Evolutionary conservation across 2,888 invertebrate genomes (phyloP), one percentile per base, ranked within the genome.

Genomic region (Bellardia pandia): DNA sequence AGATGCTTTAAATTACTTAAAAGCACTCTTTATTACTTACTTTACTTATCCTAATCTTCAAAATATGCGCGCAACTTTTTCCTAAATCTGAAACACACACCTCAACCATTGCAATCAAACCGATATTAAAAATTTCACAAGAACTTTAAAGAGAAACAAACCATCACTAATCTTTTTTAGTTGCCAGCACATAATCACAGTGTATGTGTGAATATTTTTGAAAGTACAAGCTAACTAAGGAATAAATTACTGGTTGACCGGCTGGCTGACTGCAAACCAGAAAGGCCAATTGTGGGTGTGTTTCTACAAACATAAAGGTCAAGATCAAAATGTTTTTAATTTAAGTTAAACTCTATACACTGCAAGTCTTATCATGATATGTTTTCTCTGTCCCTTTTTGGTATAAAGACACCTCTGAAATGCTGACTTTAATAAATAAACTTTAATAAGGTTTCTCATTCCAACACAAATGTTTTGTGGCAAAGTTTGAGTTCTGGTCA

Each of bases 281-380:
- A 68, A 42, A 74, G 42, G n/a, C n/a, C 60, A 74, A 58, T 74
- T 76, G 86, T 84, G 86, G 86, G 86, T 86, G 84, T 86, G 86
- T 83, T 69, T 33, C 45, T 8, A 58, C 53, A 48, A 79, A 64
- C 58, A 30, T 64, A 80, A 42, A 86, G 86, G 76, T 84, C 86
- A 80, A 86, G 76, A 83, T 66, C 76, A 80, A 66, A 56, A 56
- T 5, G 6, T 37, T 37, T 56, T 33, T 56, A 14, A 72, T 23
- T 37, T 75, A 40, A 64, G 14, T 64, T 37, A 45, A n/a, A 66
- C 45, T 11, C 3, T 23, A 14, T 23, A 76, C 23, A 69, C 72
- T 76, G 53, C 60, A 23, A 16, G 8, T 60, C 40, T 85, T 85
- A 79, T 85, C 79, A 75, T 68, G 58, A 84, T 78, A 56, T 33